phyloP scores from a whole-genome alignment of 2,113 vertebrate genomes.

The Centrocercus urophasianus region DNA sequence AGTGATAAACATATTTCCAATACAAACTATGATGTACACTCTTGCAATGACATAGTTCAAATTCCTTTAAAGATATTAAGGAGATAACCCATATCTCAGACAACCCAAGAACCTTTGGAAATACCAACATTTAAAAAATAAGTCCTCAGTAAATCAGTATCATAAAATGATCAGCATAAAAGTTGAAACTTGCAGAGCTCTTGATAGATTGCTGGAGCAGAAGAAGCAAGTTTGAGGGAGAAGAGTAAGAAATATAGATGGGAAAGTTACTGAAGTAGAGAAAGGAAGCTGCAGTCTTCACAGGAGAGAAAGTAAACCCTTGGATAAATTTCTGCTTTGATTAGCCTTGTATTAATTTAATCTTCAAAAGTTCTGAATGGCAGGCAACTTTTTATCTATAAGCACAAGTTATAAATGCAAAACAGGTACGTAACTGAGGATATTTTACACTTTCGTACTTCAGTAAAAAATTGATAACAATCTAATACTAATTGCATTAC shows the following conservation, averaged over 20 bases:
- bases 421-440: neutral
- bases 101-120: neutral
- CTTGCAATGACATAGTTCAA: neutral
- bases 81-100: neutral
- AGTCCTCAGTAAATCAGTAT: neutral
- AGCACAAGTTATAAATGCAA: neutral
- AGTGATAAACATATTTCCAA: neutral
- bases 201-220: neutral
- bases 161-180: neutral
- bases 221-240: neutral
- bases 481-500: neutral
- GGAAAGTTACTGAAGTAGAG: neutral
- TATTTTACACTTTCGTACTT: neutral
- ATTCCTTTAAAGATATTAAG: neutral
- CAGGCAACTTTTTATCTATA: neutral
- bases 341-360: neutral
- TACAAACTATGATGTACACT: neutral
- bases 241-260: neutral
- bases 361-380: neutral
- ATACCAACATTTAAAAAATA: neutral
- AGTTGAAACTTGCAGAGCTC: neutral
- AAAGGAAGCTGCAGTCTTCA: neutral
- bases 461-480: neutral
- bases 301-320: neutral
- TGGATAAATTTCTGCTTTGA: neutral